These are phyloP conservation scores for Baryphthengus martii DNA, from an alignment of 2,113 vertebrate species.

Conservation along the genomic window DNA sequence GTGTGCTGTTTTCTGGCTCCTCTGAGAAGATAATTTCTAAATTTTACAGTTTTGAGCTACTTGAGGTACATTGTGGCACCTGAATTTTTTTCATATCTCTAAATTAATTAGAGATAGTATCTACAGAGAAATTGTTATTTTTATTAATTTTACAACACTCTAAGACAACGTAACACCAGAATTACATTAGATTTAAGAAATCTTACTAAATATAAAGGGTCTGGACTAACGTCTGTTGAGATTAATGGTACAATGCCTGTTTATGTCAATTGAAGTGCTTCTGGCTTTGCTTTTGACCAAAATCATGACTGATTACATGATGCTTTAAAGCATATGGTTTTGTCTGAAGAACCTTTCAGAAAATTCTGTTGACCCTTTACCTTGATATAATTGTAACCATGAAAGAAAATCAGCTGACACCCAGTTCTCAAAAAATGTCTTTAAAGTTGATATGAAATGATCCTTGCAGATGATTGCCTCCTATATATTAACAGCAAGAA, in stretches of 20 bases:
- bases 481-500: not conserved
- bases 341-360: not conserved
- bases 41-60: conserved; percentile 59
- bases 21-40: conserved; percentile 60
- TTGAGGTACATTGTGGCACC: conserved; percentile 54
- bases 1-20: conserved; percentile 55
- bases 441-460: not conserved
- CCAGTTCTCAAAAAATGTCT: not conserved
- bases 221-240: conserved; percentile 24
- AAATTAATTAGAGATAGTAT: conserved; percentile 10
- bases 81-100: not conserved
- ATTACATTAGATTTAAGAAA: not conserved
- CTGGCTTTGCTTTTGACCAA: conserved; percentile 4
- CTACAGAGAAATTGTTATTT: not conserved
- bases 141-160: not conserved
- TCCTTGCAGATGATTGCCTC: not conserved
- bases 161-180: not conserved
- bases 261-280: not conserved
- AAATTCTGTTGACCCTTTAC: not conserved
- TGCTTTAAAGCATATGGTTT: not conserved
- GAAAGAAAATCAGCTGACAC: not conserved
- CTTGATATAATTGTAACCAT: not conserved
- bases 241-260: not conserved
- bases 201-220: not conserved
- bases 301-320: not conserved